Evolutionary conservation across 2,888 invertebrate species (phyloP), one percentile per base, ranked within the genome.

Genomic region (Neoaliturus tenellus): DNA sequence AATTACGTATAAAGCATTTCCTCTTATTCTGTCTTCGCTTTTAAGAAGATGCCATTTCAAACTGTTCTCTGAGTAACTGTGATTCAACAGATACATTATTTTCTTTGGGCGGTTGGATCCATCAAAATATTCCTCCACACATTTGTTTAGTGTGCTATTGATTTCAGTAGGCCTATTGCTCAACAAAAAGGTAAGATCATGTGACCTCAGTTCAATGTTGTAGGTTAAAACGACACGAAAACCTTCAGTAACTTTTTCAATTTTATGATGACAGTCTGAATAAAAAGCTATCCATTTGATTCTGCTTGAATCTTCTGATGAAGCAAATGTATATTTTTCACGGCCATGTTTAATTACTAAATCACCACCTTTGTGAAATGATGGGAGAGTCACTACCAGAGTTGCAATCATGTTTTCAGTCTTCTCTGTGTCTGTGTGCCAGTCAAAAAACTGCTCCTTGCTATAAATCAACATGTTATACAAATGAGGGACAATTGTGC

Each of bases 381-480:
- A 28, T 28, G 58, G 58, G 4, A 58, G 58, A 20, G 23, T 28
- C 12, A 58, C 8, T 58, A 58, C 58, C 5, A 58, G 58, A 58
- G 58, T 58, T 1, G 58, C 58, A 28, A 58, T 28, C 58, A 58
- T 58, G 17, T 58, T 58, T 58, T 23, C 25, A 28, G 23, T 6
- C 23, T 58, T 58, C 23, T 58, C 58, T 58, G 58, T 28, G 28
- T 58, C 58, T 58, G 25, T 58, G 23, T 58, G 58, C 17, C 8
- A 4, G 8, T 58, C 23, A 28, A 58, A 58, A 25, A 58, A 58
- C 6, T 58, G 20, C 6, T 28, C 2, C 3, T 3, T 3, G 6
- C 58, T 25, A 58, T 58, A 58, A 58, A 58, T 28, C 28, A 58
- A 23, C 58, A 58, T 58, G 58, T 58, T 58, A 28, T 58, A 14